Conservation (phyloP, 2,113 vertebrate genomes). For the Crotalus helleri region DNA sequence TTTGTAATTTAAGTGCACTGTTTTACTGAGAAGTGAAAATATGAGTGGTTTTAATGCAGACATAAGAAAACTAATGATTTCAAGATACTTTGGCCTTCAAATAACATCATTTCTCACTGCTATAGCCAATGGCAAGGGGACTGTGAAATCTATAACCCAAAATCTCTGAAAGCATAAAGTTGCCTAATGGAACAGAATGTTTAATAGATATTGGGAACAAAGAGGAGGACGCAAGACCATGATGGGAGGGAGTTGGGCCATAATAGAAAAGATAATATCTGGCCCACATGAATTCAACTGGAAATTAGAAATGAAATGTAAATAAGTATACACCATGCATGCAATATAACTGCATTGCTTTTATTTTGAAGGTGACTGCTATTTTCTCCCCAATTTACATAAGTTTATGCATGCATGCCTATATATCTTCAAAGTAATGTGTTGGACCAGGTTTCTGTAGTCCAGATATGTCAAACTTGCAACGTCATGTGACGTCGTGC, state of each 20-base stretch:
- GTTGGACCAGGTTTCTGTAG: not conserved
- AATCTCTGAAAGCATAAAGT: not conserved
- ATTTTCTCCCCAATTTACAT: not conserved
- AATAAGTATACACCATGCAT: not conserved
- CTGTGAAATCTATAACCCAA: not conserved
- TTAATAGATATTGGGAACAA: not conserved
- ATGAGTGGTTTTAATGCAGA: not conserved
- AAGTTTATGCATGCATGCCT: not conserved
- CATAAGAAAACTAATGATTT: not conserved
- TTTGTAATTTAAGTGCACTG: not conserved
- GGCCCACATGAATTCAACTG: not conserved
- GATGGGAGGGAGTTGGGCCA: not conserved
- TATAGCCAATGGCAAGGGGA: not conserved
- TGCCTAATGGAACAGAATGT: not conserved
- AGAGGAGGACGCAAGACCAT: not conserved
- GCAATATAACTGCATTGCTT: not conserved
- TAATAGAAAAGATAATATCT: not conserved
- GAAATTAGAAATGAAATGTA: not conserved
- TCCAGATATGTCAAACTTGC: too few species aligned
- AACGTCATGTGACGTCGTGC: too few species aligned
- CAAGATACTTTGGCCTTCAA: not conserved
- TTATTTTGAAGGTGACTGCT: not conserved
- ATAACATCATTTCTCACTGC: not conserved
- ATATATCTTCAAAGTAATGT: not conserved
- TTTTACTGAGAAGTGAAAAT: not conserved